Conservation (phyloP, 1,140 invertebrate genomes). For the Heliconius congener region DNA sequence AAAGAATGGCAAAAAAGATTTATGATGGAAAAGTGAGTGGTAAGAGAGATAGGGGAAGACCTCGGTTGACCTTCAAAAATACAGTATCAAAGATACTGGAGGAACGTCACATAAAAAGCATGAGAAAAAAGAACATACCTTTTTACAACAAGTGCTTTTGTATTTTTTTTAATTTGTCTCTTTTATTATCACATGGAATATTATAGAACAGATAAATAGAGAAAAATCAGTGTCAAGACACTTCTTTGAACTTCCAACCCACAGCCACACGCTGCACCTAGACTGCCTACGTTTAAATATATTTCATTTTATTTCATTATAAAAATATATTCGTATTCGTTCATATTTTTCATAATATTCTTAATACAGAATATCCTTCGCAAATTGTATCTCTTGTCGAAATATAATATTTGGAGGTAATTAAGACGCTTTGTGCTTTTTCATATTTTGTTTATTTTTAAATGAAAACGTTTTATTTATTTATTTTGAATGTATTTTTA, state of each 20-base stretch:
- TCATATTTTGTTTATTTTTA: neutral
- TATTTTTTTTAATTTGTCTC: neutral
- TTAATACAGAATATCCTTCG: slow-evolving; percentile 3
- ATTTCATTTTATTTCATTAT: neutral
- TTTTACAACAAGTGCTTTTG: no score
- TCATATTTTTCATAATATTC: neutral
- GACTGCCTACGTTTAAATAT: neutral
- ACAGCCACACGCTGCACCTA: neutral
- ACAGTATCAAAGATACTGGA: no score
- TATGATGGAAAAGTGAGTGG: no score
- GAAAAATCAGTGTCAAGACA: no score
- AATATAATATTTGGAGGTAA: slow-evolving; percentile 10
- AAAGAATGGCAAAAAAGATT: no score
- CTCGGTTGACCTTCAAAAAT: no score
- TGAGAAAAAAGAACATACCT: no score
- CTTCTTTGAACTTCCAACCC: neutral
- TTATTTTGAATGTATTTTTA: neutral
- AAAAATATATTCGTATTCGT: slow-evolving; percentile 2
- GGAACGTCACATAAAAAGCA: no score
- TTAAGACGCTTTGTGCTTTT: neutral
- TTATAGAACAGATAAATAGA: no score
- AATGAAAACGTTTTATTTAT: neutral
- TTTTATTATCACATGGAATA: neutral
- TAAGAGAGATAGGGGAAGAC: no score
- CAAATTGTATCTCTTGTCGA: slow-evolving; percentile 6